phyloP scores from a whole-genome alignment of 2,113 vertebrate genomes.

The Romanogobio albipinnatus region DNA sequence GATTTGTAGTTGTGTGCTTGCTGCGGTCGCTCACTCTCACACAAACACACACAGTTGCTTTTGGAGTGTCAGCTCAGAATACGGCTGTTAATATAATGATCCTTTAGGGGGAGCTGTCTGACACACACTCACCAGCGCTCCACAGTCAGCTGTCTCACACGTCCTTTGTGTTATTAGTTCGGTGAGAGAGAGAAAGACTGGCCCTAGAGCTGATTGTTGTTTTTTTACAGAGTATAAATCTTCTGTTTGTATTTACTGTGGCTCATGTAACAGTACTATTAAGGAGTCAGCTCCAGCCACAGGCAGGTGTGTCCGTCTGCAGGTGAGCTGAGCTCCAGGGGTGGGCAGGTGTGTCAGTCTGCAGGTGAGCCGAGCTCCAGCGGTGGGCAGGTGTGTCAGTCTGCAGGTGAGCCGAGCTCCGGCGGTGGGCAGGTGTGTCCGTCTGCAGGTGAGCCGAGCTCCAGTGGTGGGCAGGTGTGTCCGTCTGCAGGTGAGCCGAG shows the following conservation, averaged over 20 bases:
- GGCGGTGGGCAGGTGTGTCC: constrained; percentile 9
- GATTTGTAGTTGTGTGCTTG: constrained; percentile 56
- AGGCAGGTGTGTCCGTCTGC: neutral
- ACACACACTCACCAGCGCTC: constrained; percentile 9
- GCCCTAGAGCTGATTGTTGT: neutral
- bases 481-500: neutral
- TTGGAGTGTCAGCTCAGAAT: constrained; percentile 6
- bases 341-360: constrained; percentile 11
- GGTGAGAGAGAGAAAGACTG: constrained; percentile 13
- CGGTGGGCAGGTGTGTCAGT: neutral
- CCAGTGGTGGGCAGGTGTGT: constrained; percentile 1
- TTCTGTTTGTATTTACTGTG: neutral
- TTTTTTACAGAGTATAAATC: neutral
- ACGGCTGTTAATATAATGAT: constrained; percentile 29
- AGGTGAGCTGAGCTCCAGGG: constrained; percentile 10
- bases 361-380: neutral
- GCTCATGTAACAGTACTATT: neutral
- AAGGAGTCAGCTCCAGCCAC: neutral
- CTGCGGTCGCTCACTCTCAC: neutral
- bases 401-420: constrained; percentile 13
- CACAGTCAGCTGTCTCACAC: constrained; percentile 15
- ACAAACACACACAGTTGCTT: neutral
- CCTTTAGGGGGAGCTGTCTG: constrained; percentile 49
- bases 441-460: constrained; percentile 24
- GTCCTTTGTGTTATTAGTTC: constrained; percentile 11